Percentiles rank a stretch among this genome's conserved stretches.
Conservation (phyloP, 2,113 vertebrate genomes). For the Nesogale talazaci region DNA sequence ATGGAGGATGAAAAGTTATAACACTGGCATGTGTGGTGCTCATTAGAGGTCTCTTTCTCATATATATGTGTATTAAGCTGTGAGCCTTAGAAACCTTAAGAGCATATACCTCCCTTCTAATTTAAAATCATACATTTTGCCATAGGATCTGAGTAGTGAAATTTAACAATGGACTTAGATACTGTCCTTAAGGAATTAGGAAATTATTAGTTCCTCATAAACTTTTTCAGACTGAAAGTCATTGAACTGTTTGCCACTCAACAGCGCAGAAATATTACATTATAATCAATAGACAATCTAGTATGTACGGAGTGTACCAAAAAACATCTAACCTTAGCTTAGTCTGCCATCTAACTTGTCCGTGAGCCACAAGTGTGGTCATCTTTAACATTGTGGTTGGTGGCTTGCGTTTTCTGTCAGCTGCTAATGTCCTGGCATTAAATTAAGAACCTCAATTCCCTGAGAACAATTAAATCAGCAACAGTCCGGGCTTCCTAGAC, state of each 20-base stretch:
- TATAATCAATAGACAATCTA: constrained; percentile 25
- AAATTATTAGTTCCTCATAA: neutral
- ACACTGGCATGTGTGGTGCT: constrained; percentile 41
- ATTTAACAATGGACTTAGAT: constrained; percentile 41
- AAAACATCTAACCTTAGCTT: neutral
- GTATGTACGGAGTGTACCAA: neutral
- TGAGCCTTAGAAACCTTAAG: constrained; percentile 42
- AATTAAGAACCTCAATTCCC: constrained; percentile 58
- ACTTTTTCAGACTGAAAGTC: constrained; percentile 32
- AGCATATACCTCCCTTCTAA: constrained; percentile 33
- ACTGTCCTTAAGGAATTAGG: neutral
- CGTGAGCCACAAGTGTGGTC: neutral
- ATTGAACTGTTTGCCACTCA: neutral
- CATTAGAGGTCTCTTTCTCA: constrained; percentile 22
- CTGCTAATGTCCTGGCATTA: constrained; percentile 60
- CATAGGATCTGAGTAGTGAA: rapidly evolving
- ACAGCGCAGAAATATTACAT: neutral
- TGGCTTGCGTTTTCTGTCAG: constrained; percentile 55
- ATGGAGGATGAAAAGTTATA: constrained; percentile 11
- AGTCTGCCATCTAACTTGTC: neutral
- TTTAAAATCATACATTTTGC: constrained; percentile 66
- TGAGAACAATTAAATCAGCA: constrained; percentile 71
- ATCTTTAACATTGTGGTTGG: constrained; percentile 40
- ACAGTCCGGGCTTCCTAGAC: constrained; percentile 70
- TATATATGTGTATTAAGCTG: constrained; percentile 44